Evolutionary conservation across 2,888 invertebrate species (phyloP), one percentile per base, ranked within the genome.

Genomic region (Eupithecia pulchellata): DNA sequence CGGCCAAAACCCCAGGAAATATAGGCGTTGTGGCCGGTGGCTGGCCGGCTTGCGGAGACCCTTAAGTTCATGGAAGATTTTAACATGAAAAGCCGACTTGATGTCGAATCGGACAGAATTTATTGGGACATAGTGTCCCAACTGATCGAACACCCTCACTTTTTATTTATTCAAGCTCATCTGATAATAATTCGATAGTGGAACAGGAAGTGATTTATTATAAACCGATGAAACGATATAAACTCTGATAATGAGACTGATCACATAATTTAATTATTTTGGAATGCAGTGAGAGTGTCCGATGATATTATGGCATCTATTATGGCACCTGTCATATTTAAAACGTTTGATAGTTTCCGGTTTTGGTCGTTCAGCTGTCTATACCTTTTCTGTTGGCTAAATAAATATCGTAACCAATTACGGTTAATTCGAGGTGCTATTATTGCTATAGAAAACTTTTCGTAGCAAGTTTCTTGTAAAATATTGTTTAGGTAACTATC

Each of bases 201-300:
- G 66, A 80, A 80, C 92, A 90, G 92, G 92, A 92, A 91, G 84
- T 86, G 88, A 91, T 92, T 87, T 90, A 89, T 91, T 89, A 91
- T 86, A 90, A 90, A 86, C 86, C 84, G 89, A 89, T 91, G 86
- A 86, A 82, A 85, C 79, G 76, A 79, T 84, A 86, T 85, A 88
- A 88, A 89, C 66, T 73, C 76, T 71, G 75, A 75, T 75, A 77
- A 75, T 75, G 77, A 66, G 71, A 79, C 82, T 80, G 78, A 78
- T 81, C 82, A 79, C 78, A 80, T 80, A 74, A 52, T 78, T 78
- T 75, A 78, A 71, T 76, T 76, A 74, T 77, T 77, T 75, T 71
- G 73, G 75, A 81, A 75, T 81, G 76, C 79, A 81, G 77, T 76
- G 77, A 74, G 77, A 79, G 77, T 75, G 74, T 75, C 64, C 74